Base-by-base conservation (phyloP, 2,797 vertebrate species). In the Triplophysa bombifrons region DNA sequence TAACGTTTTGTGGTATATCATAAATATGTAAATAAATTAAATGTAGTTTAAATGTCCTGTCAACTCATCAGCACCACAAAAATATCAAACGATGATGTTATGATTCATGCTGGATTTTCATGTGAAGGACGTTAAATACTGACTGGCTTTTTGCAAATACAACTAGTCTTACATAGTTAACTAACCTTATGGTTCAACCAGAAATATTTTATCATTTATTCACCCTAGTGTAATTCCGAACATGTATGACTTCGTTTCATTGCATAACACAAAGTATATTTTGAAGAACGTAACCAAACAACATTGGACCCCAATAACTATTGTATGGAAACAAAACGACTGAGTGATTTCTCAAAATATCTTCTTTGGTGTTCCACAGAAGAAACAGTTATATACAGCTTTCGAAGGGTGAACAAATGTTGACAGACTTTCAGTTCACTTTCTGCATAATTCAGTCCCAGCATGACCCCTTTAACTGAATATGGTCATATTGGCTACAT, bases 51-150 rank as follows among this genome's bases (percentile, higher is more conserved):
- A 65, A 10, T 64, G 58, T 53, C 74, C 50, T n/a, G 41, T 10
- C 30, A 30, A 27, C 25, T 63, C 44, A 46, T 46, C 27, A 76
- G 76, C 71, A 75, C 58, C 76, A 69, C 2, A 55, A 75, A 46
- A 76, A 22, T 41, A 20, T 67, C 19, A 3, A 50, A 58, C 20
- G 19, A 27, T 64, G 27, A 68, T 63, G 41, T 58, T 55, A 8
- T 56, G 12, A 61, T 22, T 61, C 22, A 66, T 53, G 34, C 69
- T 70, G 67, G 77, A 72, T 76, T 80, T 73, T 76, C 78, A 20
- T 27, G 53, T 34, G 46, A 63, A 74, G 56, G 22, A 70, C 20
- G 9, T 69, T 46, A 56, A 72, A 76, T 44, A 72, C 7, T 20
- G 16, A 79, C 27, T 56, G 51, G 55, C n/a, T 55, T 70, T 79